Evolutionary conservation across 2,113 vertebrate genomes (phyloP).

Genomic region (Pachycephala philippinensis): DNA sequence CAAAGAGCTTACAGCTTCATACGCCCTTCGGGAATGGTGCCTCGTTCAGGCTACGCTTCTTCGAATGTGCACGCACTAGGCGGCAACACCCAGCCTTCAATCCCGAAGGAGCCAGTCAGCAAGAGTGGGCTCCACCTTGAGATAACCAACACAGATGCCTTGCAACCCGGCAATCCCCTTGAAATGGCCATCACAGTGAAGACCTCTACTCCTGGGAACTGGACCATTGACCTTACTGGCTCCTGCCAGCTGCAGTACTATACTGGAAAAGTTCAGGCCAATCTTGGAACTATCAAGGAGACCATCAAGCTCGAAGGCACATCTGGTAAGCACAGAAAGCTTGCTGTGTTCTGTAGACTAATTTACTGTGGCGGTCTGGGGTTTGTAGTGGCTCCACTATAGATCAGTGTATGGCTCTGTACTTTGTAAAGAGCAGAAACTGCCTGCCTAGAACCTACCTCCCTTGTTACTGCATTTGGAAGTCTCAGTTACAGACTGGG

Average conservation of each 20-base stretch:
- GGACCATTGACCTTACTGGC: conserved; percentile 10
- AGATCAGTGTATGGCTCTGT: not conserved
- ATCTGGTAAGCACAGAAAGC: conserved; percentile 32
- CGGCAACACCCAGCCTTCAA: fast-evolving
- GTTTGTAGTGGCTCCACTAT: not conserved
- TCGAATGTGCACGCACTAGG: fast-evolving
- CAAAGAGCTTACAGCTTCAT: conserved; percentile 34
- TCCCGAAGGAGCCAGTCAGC: fast-evolving
- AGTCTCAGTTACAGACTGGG: not conserved
- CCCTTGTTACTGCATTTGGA: not conserved
- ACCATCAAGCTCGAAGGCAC: not conserved
- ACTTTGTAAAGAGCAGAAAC: not conserved
- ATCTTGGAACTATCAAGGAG: conserved; percentile 47
- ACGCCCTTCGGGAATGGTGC: not conserved
- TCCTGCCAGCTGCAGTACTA: conserved; percentile 69
- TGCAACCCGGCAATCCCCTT: conserved; percentile 60
- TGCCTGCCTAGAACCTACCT: not conserved
- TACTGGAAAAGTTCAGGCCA: conserved; percentile 47
- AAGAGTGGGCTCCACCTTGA: conserved; percentile 14
- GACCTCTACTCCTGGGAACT: not conserved
- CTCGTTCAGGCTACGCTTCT: not conserved
- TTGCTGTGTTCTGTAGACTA: not conserved
- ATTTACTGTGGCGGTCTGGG: not conserved
- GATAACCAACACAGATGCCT: not conserved
- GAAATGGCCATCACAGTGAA: conserved; percentile 31